Evolutionary conservation across 2,888 invertebrate species (phyloP), one percentile per base, ranked within the genome.

Genomic region (Athripsodes cinereus): DNA sequence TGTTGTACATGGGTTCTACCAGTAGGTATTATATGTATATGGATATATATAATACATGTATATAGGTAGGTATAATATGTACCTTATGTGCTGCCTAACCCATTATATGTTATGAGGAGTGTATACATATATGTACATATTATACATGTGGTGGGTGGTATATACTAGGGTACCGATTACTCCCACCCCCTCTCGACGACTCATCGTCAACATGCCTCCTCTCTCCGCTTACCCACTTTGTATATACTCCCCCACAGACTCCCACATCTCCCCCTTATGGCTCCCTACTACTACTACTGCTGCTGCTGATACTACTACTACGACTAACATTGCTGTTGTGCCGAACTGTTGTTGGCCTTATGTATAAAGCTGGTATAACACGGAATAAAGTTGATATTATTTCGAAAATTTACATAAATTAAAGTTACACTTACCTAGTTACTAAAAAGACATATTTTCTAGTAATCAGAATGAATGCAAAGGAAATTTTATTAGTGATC

Each of bases 261-360:
- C 62, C 62, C 68, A 71, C 73, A 70, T 73, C 72, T 64, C 72
- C 75, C 56, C 55, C 53, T 63, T 40, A 40, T 13, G 3, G 40
- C 16, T 3, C 40, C 61, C 64, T 74, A 72, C 72, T 64, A 61
- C 75, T 74, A 72, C 60, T 61, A 57, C 56, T 55, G 65, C 58
- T 61, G 20, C n/a, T n/a, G n/a, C n/a, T n/a, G n/a, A n/a, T n/a
- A n/a, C n/a, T n/a, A n/a, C n/a, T n/a, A n/a, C n/a, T n/a, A n/a
- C n/a, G 72, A 74, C 62, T 64, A 61, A 75, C 74, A 72, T 61
- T 61, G 58, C 56, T 55, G 65, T 59, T 61, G 20, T 19, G n/a
- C 31, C 54, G 47, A 53, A 55, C 61, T 53, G 57, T 73, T 73
- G 74, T 74, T 71, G 59, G 71, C 73, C 68, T 74, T 75, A 19